Conservation (phyloP, 1,140 invertebrate species). For the Anastrepha ludens region DNA sequence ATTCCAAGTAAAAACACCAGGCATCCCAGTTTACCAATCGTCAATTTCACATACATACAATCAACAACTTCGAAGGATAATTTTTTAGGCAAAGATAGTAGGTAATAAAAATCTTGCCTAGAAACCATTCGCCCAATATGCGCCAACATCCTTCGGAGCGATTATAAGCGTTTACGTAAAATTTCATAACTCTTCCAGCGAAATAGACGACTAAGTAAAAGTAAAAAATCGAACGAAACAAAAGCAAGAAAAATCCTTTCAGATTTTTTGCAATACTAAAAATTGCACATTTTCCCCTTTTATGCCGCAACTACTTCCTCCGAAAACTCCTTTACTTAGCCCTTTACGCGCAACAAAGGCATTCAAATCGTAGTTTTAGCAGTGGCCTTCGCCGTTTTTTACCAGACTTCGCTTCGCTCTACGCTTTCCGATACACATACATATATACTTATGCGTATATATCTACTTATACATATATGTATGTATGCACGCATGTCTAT, state of each 20-base stretch:
- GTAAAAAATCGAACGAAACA: not conserved
- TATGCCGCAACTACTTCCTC: not conserved
- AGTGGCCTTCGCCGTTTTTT: not conserved
- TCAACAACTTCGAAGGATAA: not conserved
- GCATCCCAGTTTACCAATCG: not conserved
- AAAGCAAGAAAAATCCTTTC: not conserved
- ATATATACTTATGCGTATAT: no score
- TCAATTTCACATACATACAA: not conserved
- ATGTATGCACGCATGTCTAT: no score
- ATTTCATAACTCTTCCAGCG: conserved; percentile 51
- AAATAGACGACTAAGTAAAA: not conserved
- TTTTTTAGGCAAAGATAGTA: not conserved
- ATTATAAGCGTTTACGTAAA: conserved; percentile 34
- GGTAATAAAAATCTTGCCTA: not conserved
- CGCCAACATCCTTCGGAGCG: not conserved
- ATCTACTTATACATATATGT: not conserved
- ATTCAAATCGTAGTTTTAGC: not conserved
- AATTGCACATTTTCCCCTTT: conserved; percentile 21
- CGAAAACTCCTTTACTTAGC: conserved; percentile 7
- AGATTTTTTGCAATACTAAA: not conserved
- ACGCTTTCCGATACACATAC: no score
- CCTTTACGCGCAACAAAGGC: not conserved
- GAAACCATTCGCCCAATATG: not conserved
- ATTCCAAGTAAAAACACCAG: conserved; percentile 13
- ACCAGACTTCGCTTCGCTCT: not conserved